Evolutionary conservation across 2,888 invertebrate species (phyloP).

Genomic region (Thymelicus sylvestris): DNA sequence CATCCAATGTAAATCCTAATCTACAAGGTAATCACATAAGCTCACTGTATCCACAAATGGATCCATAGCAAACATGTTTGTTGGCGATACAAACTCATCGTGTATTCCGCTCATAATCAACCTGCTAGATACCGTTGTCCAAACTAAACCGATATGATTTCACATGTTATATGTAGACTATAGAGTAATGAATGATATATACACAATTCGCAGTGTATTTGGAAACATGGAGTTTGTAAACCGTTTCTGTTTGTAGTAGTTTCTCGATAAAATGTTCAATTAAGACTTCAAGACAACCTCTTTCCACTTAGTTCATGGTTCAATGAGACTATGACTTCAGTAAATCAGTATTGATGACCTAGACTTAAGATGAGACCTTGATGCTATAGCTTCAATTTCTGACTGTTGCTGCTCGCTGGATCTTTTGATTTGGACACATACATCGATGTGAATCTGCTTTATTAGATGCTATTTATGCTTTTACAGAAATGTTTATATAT

Average conservation of each 20-base stretch:
- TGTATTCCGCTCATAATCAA: slow-evolving; percentile 20
- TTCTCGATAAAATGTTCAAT: no score
- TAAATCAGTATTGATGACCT: no score
- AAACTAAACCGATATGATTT: slow-evolving; percentile 11
- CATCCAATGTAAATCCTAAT: slow-evolving; percentile 4
- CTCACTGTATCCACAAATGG: slow-evolving; percentile 13
- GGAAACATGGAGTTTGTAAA: not conserved
- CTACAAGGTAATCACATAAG: slow-evolving; percentile 9
- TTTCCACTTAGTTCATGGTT: no score
- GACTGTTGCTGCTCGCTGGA: no score
- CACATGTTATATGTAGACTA: not conserved
- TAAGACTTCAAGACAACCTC: not conserved
- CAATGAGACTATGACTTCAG: no score
- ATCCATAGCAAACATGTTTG: slow-evolving; percentile 20
- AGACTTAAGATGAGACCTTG: no score
- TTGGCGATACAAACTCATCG: slow-evolving; percentile 21
- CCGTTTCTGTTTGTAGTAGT: not conserved
- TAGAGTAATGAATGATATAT: not conserved
- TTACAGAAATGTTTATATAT: no score
- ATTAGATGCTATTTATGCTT: no score
- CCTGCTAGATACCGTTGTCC: not conserved
- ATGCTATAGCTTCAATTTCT: no score
- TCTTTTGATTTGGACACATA: no score
- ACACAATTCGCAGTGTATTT: not conserved
- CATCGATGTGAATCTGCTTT: no score